phyloP scores from a whole-genome alignment of 1,140 invertebrate species.

The Venustaconcha ellipsiformis region DNA sequence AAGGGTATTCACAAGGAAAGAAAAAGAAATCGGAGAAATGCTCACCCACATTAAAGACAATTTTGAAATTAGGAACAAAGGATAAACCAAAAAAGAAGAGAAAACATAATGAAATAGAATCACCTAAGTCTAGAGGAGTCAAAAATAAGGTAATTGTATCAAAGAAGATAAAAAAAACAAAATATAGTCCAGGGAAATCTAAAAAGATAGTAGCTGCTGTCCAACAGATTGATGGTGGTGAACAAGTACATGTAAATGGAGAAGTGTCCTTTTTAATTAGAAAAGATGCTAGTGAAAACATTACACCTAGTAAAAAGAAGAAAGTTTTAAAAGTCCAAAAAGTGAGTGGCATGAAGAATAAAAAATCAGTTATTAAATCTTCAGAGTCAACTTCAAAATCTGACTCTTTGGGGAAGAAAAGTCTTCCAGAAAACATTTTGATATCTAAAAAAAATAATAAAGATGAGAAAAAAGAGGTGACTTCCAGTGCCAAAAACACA shows the following conservation, averaged over 20 bases:
- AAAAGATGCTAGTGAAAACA: no score
- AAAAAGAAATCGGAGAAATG: no score
- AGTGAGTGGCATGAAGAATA: no score
- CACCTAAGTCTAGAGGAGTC: background rate
- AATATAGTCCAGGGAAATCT: background rate
- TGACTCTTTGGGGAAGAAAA: no score
- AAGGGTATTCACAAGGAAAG: no score
- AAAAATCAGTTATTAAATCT: no score
- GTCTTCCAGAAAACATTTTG: background rate
- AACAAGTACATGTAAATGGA: no score
- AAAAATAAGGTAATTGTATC: conserved; percentile 7
- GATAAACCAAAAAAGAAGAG: background rate
- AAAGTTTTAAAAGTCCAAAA: no score
- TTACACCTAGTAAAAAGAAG: no score
- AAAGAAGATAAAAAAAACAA: background rate
- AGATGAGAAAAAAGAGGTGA: background rate
- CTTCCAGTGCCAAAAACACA: background rate
- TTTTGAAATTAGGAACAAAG: background rate
- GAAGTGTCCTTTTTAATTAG: no score
- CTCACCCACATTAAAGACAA: background rate
- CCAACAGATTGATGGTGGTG: no score
- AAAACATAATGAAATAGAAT: conserved; percentile 6
- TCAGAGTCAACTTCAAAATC: no score
- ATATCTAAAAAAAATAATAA: background rate
- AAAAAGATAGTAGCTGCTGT: background rate